Conservation (phyloP, 2,797 vertebrate species). For the Acipenser oxyrinchus region DNA sequence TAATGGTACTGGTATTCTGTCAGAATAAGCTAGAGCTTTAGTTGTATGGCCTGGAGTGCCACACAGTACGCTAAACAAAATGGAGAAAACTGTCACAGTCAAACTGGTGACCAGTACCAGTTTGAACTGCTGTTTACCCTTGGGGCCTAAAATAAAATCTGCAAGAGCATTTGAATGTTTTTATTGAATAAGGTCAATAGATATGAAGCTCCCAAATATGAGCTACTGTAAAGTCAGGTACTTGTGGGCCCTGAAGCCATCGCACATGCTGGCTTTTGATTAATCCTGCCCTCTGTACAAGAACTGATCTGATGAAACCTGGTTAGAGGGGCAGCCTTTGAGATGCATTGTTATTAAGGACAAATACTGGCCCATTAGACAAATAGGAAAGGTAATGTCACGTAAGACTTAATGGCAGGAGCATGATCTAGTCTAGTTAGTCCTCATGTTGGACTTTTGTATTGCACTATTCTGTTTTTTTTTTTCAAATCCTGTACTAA, state of each 20-base stretch:
- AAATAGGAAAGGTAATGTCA: not conserved
- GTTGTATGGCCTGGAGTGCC: not conserved
- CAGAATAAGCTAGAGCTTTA: not conserved
- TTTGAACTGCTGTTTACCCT: slow-evolving; percentile 25
- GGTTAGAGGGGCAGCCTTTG: too few species aligned
- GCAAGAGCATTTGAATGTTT: slow-evolving; percentile 42
- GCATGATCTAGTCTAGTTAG: too few species aligned
- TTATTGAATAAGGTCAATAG: slow-evolving; percentile 48
- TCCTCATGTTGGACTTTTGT: too few species aligned
- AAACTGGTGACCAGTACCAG: slow-evolving; percentile 14
- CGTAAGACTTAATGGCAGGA: not conserved
- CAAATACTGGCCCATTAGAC: not conserved
- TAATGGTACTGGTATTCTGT: slow-evolving; percentile 4
- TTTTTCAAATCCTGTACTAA: too few species aligned
- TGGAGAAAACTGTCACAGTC: slow-evolving; percentile 1
- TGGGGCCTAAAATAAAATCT: slow-evolving; percentile 30
- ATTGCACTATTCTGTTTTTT: too few species aligned
- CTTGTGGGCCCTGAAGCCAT: slow-evolving; percentile 36
- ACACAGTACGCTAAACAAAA: not conserved
- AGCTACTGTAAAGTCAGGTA: slow-evolving; percentile 44
- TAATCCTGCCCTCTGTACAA: slow-evolving; percentile 22
- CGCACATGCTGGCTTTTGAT: slow-evolving; percentile 51
- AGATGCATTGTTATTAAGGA: too few species aligned
- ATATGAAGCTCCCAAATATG: slow-evolving; percentile 34
- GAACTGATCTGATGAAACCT: too few species aligned